Evolutionary conservation across 2,888 invertebrate species (phyloP).

Genomic region (Cephonodes hylas): DNA sequence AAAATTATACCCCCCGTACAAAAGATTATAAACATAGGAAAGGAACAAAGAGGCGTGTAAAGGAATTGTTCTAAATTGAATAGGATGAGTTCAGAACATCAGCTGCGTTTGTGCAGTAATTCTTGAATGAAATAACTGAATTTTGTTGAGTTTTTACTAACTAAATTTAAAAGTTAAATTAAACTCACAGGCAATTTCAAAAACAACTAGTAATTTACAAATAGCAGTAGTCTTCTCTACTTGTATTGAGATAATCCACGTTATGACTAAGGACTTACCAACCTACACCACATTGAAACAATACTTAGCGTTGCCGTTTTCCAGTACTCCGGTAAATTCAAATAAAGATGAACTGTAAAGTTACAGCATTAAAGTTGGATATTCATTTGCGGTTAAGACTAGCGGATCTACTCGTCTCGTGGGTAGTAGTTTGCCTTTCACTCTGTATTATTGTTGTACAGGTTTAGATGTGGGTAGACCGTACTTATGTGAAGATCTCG

Average conservation of each 20-base stretch:
- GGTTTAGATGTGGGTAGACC: slow-evolving; percentile 17
- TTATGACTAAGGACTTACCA: slow-evolving; percentile 31
- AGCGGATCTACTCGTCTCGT: slow-evolving; percentile 41
- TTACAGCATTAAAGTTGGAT: slow-evolving; percentile 37
- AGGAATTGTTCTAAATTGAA: not conserved
- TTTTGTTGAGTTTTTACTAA: too few species aligned
- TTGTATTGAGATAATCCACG: slow-evolving; percentile 4
- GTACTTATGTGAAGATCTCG: slow-evolving; percentile 19
- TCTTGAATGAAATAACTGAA: too few species aligned
- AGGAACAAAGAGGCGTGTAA: slow-evolving; percentile 17
- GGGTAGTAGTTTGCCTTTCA: slow-evolving; percentile 71
- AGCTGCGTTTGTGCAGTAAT: too few species aligned
- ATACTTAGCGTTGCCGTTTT: slow-evolving; percentile 36
- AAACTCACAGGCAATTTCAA: slow-evolving; percentile 10
- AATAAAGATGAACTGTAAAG: slow-evolving; percentile 35
- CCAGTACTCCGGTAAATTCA: slow-evolving; percentile 24
- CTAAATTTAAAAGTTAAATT: too few species aligned
- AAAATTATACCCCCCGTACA: too few species aligned
- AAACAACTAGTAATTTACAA: not conserved
- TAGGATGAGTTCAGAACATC: not conserved
- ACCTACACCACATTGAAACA: slow-evolving; percentile 34
- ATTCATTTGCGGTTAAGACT: slow-evolving; percentile 32
- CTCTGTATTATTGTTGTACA: slow-evolving; percentile 48
- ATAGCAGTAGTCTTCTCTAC: not conserved
- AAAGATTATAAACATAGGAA: slow-evolving; percentile 13